Evolutionary conservation across 1,140 invertebrate species (phyloP), one percentile per base, ranked within the genome.

Genomic region (Amyelois transitella): DNA sequence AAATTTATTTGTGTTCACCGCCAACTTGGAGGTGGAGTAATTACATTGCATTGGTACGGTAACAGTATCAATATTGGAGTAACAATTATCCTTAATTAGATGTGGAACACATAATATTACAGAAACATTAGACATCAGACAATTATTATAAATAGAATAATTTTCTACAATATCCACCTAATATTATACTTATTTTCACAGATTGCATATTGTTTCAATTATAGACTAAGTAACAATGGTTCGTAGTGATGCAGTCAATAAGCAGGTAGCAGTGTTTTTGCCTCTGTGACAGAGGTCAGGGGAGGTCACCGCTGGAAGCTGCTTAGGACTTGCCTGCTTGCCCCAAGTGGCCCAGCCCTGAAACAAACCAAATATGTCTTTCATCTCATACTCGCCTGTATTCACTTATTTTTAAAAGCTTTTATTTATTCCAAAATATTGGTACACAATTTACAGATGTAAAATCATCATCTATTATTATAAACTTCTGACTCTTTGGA

Each of bases 1-100:
- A 88, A 88, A 79, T 82, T 83, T 88, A 83, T 88, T 89, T 86
- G 86, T 87, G 85, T 85, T 83, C 75, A 77, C 85, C 89, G 86
- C 86, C 89, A 81, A 88, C 86, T 84, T 84, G 66, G 75, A 79
- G 81, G 86, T 89, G 88, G 86, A 88, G 81, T 77, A 68, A 77
- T 90, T 91, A 91, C 90, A 90, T 91, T 90, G 90, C 90, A 90
- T 88, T 90, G 90, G 90, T 91, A 90, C 90, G 89, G 90, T 91
- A 90, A 91, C 89, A 90, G 89, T 86, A 86, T 87, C 74, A 86
- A 87, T 88, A 84, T 81, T 82, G 82, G 78, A 88, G 78, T 86
- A 88, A 88, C 82, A 86, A 88, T 88, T 87, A 87, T 88, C 76
- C 82, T 87, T 88, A 87, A 89, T 87, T 86, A 88, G 72, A 87